Percentiles rank a stretch among this genome's conserved stretches.
These are phyloP conservation scores for Crematogaster levior DNA, from an alignment of 2,888 invertebrate genomes.

Conservation along the genomic window DNA sequence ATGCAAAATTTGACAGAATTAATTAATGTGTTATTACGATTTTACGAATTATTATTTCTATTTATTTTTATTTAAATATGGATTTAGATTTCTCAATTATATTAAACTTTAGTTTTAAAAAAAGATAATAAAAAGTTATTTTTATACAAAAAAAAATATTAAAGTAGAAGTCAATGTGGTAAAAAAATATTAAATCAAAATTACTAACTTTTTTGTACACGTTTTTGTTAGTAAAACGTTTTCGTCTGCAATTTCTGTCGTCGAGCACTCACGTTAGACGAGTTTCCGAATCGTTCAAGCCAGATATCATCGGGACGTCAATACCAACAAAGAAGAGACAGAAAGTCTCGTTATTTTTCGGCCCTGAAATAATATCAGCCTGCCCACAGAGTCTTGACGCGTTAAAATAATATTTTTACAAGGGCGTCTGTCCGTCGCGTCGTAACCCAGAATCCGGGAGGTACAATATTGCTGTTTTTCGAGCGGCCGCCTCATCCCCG, in stretches of 20 bases:
- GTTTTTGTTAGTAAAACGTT: not conserved
- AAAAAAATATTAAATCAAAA: not conserved
- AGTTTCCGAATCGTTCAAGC: constrained; percentile 11
- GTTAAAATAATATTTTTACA: constrained; percentile 80
- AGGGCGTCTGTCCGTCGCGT: constrained; percentile 73
- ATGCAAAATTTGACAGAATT: not conserved
- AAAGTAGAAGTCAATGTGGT: not conserved
- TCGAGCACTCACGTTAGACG: not conserved
- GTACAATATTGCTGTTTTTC: constrained; percentile 72
- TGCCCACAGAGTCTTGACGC: constrained; percentile 53
- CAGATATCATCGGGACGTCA: constrained; percentile 18
- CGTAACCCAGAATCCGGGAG: constrained; percentile 62
- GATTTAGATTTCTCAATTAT: not conserved
- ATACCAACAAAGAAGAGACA: constrained; percentile 21
- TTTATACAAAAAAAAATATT: not conserved
- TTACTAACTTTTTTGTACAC: not conserved
- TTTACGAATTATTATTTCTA: not conserved
- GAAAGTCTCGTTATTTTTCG: constrained; percentile 41
- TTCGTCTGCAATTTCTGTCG: not conserved
- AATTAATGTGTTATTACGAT: not conserved
- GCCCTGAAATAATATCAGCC: constrained; percentile 67
- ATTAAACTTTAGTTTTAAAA: not conserved
- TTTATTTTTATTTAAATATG: not conserved
- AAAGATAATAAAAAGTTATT: not conserved
- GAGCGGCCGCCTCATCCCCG: constrained; percentile 49